These are phyloP conservation scores for Enteromius treurensis DNA, from an alignment of 2,797 vertebrate genomes.

Conservation along the genomic window DNA sequence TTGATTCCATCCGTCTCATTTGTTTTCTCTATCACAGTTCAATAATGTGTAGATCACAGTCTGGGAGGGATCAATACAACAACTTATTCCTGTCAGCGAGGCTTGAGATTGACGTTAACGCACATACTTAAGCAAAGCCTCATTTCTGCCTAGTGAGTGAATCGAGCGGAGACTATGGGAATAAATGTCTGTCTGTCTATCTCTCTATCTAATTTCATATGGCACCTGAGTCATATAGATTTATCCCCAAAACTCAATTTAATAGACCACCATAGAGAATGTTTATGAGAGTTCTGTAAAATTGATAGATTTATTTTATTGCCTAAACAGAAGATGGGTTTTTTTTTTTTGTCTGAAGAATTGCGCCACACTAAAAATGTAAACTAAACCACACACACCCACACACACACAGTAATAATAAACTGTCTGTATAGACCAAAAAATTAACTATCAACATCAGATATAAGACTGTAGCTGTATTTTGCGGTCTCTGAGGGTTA, in stretches of 20 bases:
- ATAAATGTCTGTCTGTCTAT: not conserved
- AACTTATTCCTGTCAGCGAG: constrained; percentile 37
- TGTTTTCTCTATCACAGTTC: constrained; percentile 39
- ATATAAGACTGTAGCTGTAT: constrained; percentile 30
- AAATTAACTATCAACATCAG: constrained; percentile 34
- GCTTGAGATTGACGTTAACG: constrained; percentile 35
- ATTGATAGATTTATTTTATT: constrained; percentile 6
- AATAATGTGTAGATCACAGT: constrained; percentile 41
- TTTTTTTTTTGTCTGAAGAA: not conserved
- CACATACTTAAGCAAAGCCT: constrained; percentile 4
- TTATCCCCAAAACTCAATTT: not conserved
- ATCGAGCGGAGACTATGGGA: not conserved
- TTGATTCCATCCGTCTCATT: constrained; percentile 37
- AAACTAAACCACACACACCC: not conserved
- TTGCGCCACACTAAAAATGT: not conserved
- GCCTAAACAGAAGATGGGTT: not conserved
- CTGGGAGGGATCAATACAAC: constrained; percentile 39
- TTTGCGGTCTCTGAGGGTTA: constrained; percentile 34
- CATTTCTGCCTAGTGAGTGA: not conserved
- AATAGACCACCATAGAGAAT: not conserved
- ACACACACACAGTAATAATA: not conserved
- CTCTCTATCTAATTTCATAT: not conserved
- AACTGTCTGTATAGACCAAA: constrained; percentile 3
- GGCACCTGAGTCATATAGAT: not conserved
- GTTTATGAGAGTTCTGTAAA: not conserved